A percentile compares a stretch with the other conserved stretches of the same genome.
phyloP scores from a whole-genome alignment of 1,140 invertebrate genomes.

The Dendrolimus punctatus region DNA sequence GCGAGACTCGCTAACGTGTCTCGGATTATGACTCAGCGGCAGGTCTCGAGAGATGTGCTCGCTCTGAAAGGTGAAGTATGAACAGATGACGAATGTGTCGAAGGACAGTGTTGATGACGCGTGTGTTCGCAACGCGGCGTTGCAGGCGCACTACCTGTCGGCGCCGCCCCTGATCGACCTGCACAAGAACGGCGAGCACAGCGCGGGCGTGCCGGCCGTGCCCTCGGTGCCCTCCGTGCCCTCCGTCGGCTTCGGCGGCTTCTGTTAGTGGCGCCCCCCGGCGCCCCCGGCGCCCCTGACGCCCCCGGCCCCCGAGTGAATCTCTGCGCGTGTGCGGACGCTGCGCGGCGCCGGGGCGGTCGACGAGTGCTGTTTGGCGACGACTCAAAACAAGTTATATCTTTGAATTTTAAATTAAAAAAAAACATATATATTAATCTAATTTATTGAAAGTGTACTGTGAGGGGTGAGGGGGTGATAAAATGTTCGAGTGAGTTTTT shows the following conservation, averaged over 20 bases:
- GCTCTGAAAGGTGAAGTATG: no score
- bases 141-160: slow-evolving; percentile 52
- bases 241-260: slow-evolving; percentile 67
- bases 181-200: slow-evolving; percentile 63
- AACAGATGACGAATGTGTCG: neutral
- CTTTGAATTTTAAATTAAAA: no score
- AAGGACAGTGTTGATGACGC: neutral
- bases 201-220: slow-evolving; percentile 33
- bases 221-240: slow-evolving; percentile 56
- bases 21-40: no score
- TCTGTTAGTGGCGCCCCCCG: slow-evolving; percentile 49
- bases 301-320: slow-evolving; percentile 24
- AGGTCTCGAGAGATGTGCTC: no score
- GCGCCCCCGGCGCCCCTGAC: slow-evolving; percentile 25
- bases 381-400: no score
- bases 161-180: slow-evolving; percentile 56
- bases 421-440: no score
- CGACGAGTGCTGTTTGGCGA: neutral
- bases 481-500: no score
- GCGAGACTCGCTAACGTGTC: no score
- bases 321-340: slow-evolving; percentile 3
- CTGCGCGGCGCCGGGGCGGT: neutral
- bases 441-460: no score
- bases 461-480: no score
- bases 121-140: slow-evolving; percentile 7